Conservation (phyloP, 1,140 invertebrate species). For the Procambarus virginalis region DNA sequence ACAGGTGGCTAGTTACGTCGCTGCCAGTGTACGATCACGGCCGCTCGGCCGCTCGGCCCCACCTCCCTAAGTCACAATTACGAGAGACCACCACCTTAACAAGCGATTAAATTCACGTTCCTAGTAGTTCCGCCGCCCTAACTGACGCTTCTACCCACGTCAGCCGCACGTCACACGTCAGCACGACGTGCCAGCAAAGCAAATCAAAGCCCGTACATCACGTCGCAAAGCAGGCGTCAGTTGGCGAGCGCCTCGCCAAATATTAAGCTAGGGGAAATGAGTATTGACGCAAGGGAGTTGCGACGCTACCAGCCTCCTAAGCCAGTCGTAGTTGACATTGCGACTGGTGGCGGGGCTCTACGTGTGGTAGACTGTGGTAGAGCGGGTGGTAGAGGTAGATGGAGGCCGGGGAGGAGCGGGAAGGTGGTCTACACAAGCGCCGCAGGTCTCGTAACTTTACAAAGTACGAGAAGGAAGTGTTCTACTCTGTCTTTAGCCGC, state of each 20-base stretch:
- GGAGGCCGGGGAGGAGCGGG: background rate
- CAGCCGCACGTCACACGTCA: too few species aligned
- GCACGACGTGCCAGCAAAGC: too few species aligned
- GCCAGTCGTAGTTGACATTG: constrained; percentile 30
- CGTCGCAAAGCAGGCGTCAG: too few species aligned
- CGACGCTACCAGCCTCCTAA: constrained; percentile 42
- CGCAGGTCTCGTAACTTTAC: constrained; percentile 53
- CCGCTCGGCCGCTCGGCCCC: constrained; percentile 15
- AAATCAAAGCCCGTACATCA: too few species aligned
- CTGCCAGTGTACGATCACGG: constrained; percentile 35
- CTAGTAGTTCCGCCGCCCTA: background rate
- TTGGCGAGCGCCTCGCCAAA: constrained; percentile 19
- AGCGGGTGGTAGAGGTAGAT: background rate
- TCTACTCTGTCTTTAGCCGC: constrained; percentile 41
- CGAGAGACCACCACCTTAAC: constrained; percentile 43
- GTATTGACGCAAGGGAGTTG: constrained; percentile 55
- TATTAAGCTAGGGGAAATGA: constrained; percentile 45
- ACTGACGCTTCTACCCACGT: background rate
- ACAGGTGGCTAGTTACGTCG: constrained; percentile 49
- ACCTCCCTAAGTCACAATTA: constrained; percentile 54
- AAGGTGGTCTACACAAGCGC: constrained; percentile 1
- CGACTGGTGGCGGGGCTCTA: background rate
- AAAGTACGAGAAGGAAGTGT: constrained; percentile 51
- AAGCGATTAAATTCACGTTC: constrained; percentile 49
- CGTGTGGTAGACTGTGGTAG: background rate